A percentile compares a stretch with the other conserved stretches of the same genome.
Conservation (phyloP, 2,797 vertebrate genomes). For the Toxotes lorentzi region DNA sequence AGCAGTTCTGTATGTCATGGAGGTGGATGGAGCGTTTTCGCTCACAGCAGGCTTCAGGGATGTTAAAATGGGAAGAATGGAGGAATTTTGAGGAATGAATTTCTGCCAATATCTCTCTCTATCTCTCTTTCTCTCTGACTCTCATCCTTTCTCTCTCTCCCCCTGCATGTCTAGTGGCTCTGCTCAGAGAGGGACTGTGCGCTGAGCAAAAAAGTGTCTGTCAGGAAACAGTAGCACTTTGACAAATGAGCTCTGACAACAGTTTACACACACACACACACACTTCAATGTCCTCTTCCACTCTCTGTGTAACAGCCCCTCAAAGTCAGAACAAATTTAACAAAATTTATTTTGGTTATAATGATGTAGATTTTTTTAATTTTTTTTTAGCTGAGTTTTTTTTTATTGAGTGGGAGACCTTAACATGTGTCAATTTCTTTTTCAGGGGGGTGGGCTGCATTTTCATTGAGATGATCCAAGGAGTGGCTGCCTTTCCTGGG, state of each 20-base stretch:
- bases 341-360: too few species aligned
- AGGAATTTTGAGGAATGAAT: constrained; percentile 32
- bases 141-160: neutral
- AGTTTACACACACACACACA: constrained; percentile 18
- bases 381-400: neutral
- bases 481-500: constrained; percentile 96
- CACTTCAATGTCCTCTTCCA: neutral
- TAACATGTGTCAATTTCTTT: constrained; percentile 28
- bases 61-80: constrained; percentile 18
- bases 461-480: constrained; percentile 99
- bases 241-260: constrained; percentile 65
- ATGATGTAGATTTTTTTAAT: too few species aligned
- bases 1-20: too few species aligned
- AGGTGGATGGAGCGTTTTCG: constrained; percentile 51
- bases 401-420: neutral
- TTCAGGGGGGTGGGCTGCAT: constrained; percentile 97
- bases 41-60: constrained; percentile 5
- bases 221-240: constrained; percentile 65
- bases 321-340: too few species aligned
- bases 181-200: constrained; percentile 31
- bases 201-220: constrained; percentile 61
- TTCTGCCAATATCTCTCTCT: constrained; percentile 17
- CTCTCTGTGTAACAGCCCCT: neutral
- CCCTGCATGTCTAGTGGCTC: constrained; percentile 14
- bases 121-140: neutral